Conservation (phyloP, 1,140 invertebrate genomes). For the Achatina immaculata region DNA sequence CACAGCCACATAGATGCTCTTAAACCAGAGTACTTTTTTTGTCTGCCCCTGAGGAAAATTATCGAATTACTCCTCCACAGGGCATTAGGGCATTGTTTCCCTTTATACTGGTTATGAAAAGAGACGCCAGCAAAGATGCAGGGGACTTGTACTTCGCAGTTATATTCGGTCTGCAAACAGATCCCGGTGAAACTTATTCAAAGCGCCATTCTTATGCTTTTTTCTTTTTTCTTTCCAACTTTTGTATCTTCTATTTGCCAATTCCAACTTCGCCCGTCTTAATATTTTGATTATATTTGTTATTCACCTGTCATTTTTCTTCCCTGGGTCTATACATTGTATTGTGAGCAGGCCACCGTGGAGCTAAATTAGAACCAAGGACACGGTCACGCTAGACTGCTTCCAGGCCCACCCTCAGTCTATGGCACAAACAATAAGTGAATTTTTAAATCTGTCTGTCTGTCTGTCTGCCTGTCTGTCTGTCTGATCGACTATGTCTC, state of each 20-base stretch:
- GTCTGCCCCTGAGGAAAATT: not conserved
- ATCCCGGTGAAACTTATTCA: not conserved
- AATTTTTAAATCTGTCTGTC: too few relatives aligned
- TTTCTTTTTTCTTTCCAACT: not conserved
- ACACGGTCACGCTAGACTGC: too few relatives aligned
- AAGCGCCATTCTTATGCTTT: not conserved
- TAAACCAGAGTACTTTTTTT: not conserved
- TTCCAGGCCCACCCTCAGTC: too few relatives aligned
- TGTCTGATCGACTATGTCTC: too few relatives aligned
- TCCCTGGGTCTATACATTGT: too few relatives aligned
- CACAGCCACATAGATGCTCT: too few relatives aligned
- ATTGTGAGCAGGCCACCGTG: not conserved
- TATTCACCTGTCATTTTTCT: not conserved
- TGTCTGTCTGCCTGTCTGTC: too few relatives aligned
- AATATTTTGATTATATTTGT: not conserved
- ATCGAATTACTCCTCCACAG: not conserved
- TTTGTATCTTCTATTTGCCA: constrained; percentile 10
- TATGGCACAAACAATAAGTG: too few relatives aligned
- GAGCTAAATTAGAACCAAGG: too few relatives aligned
- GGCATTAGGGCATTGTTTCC: not conserved
- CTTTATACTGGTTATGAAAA: not conserved
- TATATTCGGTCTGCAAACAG: constrained; percentile 8
- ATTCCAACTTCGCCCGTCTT: constrained; percentile 3
- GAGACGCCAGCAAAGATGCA: not conserved
- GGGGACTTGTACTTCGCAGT: not conserved